These are phyloP conservation scores for Lipophrys pholis DNA, from an alignment of 2,113 vertebrate genomes.

Conservation along the genomic window DNA sequence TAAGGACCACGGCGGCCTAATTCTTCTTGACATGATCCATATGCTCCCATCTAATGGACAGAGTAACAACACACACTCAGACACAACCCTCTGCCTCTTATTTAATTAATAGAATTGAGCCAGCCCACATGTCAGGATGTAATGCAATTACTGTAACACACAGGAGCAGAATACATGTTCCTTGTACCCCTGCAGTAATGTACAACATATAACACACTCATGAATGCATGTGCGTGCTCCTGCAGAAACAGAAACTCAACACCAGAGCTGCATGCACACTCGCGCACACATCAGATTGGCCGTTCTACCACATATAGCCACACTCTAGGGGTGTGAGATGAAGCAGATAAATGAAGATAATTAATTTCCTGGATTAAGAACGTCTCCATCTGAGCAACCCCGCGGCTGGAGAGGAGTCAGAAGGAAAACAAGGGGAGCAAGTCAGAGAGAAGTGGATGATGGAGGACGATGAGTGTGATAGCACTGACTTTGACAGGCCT, in stretches of 20 bases:
- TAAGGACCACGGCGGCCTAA: conserved; percentile 53
- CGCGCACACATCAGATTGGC: conserved; percentile 17
- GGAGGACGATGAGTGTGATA: conserved; percentile 57
- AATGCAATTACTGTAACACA: conserved; percentile 59
- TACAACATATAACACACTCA: conserved; percentile 18
- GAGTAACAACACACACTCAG: conserved; percentile 41
- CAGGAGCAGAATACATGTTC: conserved; percentile 27
- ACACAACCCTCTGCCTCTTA: conserved; percentile 56
- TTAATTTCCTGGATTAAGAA: conserved; percentile 73
- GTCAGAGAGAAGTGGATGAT: conserved; percentile 44
- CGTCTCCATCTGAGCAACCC: conserved; percentile 59
- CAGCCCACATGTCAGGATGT: conserved; percentile 37
- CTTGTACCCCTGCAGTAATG: conserved; percentile 30
- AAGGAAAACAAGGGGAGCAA: conserved; percentile 45
- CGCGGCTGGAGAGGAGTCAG: conserved; percentile 39
- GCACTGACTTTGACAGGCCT: conserved; percentile 63
- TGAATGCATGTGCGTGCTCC: conserved; percentile 23
- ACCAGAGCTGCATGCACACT: conserved; percentile 17
- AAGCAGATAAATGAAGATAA: conserved; percentile 70
- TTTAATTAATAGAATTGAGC: conserved; percentile 70
- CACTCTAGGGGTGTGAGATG: conserved; percentile 58
- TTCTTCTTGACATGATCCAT: conserved; percentile 73
- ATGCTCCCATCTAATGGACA: conserved; percentile 66
- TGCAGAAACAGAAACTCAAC: conserved; percentile 15
- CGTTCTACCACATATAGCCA: conserved; percentile 38